Conservation (phyloP, 2,797 vertebrate genomes). For the Mormyrus proboscirostris region DNA sequence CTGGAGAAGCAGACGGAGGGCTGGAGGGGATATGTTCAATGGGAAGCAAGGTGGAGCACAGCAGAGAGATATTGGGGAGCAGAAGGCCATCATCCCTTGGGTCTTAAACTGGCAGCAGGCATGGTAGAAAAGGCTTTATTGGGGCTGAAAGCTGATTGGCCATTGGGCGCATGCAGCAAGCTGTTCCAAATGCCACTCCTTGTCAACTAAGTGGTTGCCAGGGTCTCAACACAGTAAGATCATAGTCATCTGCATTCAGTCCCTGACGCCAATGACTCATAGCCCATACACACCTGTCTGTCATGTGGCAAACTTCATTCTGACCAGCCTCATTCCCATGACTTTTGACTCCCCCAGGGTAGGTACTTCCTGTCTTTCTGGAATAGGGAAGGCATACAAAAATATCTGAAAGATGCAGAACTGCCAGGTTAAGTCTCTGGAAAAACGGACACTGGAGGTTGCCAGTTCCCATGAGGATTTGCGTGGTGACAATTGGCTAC, state of each 20-base stretch:
- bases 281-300: neutral
- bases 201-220: neutral
- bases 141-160: neutral
- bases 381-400: neutral
- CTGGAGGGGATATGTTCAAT: neutral
- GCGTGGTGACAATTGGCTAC: slow-evolving; percentile 31
- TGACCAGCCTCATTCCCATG: neutral
- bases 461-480: neutral
- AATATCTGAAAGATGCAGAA: neutral
- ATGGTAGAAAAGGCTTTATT: neutral
- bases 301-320: neutral
- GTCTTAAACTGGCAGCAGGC: neutral
- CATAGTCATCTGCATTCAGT: neutral
- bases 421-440: neutral
- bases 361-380: neutral
- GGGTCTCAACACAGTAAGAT: neutral
- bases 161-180: neutral
- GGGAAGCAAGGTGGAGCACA: neutral
- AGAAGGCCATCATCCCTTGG: neutral
- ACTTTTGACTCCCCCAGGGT: neutral
- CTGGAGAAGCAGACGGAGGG: neutral
- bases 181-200: neutral
- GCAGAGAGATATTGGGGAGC: neutral
- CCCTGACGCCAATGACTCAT: neutral
- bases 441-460: neutral